These are phyloP conservation scores for Potamilus streckersoni DNA, from an alignment of 1,140 invertebrate species.

Conservation along the genomic window DNA sequence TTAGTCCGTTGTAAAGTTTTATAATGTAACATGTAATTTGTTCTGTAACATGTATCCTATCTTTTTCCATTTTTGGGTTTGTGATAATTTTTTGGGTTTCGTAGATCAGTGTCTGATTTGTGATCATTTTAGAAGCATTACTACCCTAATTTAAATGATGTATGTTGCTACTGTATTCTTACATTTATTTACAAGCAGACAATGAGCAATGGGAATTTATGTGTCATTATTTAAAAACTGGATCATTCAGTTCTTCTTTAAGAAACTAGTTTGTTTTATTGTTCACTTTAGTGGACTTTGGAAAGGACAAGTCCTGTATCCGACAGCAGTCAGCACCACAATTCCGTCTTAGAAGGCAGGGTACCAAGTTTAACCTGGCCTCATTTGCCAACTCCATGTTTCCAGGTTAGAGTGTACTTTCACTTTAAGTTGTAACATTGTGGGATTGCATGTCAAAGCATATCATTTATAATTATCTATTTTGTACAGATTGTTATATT, in stretches of 20 bases:
- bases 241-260: background rate
- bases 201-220: background rate
- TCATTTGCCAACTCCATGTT: conserved; percentile 74
- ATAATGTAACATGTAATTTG: too few relatives aligned
- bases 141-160: too few relatives aligned
- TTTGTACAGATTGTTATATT: too few relatives aligned
- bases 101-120: too few relatives aligned
- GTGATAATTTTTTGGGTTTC: too few relatives aligned
- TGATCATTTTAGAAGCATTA: too few relatives aligned
- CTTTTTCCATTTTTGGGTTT: too few relatives aligned
- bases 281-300: conserved; percentile 30
- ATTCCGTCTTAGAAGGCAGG: conserved; percentile 79
- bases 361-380: conserved; percentile 71
- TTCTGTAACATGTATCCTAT: too few relatives aligned
- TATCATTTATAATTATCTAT: too few relatives aligned
- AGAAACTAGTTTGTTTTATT: conserved; percentile 48
- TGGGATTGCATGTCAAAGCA: background rate
- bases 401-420: conserved; percentile 70
- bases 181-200: too few relatives aligned
- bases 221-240: background rate
- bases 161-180: too few relatives aligned
- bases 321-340: conserved; percentile 69
- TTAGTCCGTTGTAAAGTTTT: too few relatives aligned
- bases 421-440: background rate
- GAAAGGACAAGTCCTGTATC: conserved; percentile 57